Base-by-base conservation (phyloP, 2,113 vertebrate species). In the Epinephelus cyanopodus region DNA sequence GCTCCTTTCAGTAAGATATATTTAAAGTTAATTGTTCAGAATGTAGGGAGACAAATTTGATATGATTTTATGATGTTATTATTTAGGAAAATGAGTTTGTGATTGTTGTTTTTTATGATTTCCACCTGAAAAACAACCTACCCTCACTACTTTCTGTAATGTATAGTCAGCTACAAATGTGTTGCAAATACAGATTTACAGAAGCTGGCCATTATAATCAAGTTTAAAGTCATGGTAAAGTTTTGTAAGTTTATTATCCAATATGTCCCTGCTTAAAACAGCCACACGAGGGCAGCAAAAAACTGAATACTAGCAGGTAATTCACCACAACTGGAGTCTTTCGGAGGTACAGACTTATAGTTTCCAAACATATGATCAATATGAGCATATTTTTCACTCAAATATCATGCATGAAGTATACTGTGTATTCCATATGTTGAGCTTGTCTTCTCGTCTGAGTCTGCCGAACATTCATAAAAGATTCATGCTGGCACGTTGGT, bases 251-350 rank as follows among this genome's bases (percentile, higher is more conserved):
- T 13, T 23, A 42, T 42, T 19, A 5, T 25, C 14, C 29, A 47
- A 13, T 14, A 4, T 2, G 1, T 27, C 18, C 9, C 14, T 42
- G 4, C 69, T 19, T 25, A 37, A 67, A 77, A 57, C 37, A 45
- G 62, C 82, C 94, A 83, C 82, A 76, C 3, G 92, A 78, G 79
- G 90, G 91, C 91, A 91, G 85, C 74, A 92, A 62, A 79, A 53
- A 83, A 7, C 67, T 23, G 10, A 52, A 54, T 5, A 42, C 13
- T 2, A 21, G 14, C 25, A 66, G 15, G 3, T 23, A 0, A 56
- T 39, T 14, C 14, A 39, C 10, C 21, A 29, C 4, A 9, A 42
- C 10, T 17, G 21, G 9, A 64, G 53, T 37, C 7, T 58, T 45
- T 56, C 4, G 67, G 2, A 47, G 25, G 33, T 10, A 18, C 27